phyloP scores from a whole-genome alignment of 2,888 invertebrate genomes.

The Agrotis ipsilon region DNA sequence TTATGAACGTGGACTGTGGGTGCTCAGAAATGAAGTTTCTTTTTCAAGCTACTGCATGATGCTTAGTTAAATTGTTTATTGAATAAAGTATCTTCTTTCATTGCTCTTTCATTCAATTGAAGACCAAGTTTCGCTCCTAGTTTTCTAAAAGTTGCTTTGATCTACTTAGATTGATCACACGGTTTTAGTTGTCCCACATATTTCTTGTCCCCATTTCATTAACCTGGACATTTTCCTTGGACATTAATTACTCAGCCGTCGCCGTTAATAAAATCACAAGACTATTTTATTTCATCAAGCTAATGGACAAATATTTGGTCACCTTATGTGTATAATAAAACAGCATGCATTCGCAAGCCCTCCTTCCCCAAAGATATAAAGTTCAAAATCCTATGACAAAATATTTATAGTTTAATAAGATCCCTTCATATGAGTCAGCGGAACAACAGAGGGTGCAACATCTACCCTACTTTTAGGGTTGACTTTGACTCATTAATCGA shows the following conservation, averaged over 20 bases:
- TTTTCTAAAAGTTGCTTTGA: background rate
- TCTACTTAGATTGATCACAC: background rate
- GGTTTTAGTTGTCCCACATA: background rate
- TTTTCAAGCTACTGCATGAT: background rate
- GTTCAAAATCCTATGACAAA: slow-evolving; percentile 58
- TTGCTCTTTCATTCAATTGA: background rate
- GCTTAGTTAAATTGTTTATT: background rate
- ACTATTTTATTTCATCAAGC: slow-evolving; percentile 74
- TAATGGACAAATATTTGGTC: slow-evolving; percentile 85
- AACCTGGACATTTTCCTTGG: slow-evolving; percentile 31
- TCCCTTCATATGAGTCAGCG: slow-evolving; percentile 79
- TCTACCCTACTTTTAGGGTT: slow-evolving; percentile 77
- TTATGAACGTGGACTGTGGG: background rate
- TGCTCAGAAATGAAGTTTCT: background rate
- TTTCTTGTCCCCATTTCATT: slow-evolving; percentile 23
- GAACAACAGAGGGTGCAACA: slow-evolving; percentile 74
- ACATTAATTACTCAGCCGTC: slow-evolving; percentile 38
- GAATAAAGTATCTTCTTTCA: background rate
- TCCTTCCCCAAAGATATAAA: slow-evolving; percentile 40
- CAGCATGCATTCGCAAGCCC: slow-evolving; percentile 68
- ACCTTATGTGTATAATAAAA: slow-evolving; percentile 67
- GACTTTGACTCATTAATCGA: slow-evolving; percentile 81
- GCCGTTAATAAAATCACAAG: slow-evolving; percentile 61
- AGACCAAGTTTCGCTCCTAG: background rate
- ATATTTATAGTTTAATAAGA: slow-evolving; percentile 49